Conservation (phyloP, 2,888 invertebrate species). For the Sphecodes monilicornis region DNA sequence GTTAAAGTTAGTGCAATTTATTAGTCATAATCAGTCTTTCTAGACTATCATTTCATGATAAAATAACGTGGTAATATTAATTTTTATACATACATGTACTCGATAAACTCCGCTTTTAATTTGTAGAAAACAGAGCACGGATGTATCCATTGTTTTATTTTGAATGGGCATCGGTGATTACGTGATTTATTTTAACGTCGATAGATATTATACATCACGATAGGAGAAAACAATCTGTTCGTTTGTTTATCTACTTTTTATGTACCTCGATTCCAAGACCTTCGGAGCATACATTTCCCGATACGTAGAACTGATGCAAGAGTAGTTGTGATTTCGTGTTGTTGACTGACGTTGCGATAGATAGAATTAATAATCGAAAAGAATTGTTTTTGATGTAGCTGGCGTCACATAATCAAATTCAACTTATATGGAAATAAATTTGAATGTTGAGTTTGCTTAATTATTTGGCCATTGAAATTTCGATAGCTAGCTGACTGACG, state of each 20-base stretch:
- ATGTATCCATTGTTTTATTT: too few relatives aligned
- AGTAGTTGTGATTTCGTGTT: not conserved
- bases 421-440: not conserved
- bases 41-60: too few relatives aligned
- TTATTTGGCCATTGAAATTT: too few relatives aligned
- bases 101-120: not conserved
- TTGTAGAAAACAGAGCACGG: too few relatives aligned
- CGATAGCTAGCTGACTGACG: too few relatives aligned
- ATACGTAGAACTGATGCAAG: slow-evolving; percentile 19
- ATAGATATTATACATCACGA: not conserved
- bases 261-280: not conserved
- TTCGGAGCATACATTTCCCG: slow-evolving; percentile 1
- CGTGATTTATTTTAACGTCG: not conserved
- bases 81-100: not conserved
- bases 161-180: not conserved
- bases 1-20: not conserved
- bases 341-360: not conserved
- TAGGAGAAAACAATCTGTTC: not conserved
- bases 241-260: not conserved
- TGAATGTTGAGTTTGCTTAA: not conserved
- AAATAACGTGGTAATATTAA: too few relatives aligned
- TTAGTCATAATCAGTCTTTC: not conserved
- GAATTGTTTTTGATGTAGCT: not conserved
- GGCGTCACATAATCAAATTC: not conserved
- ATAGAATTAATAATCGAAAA: not conserved